These are phyloP conservation scores for Alloscopus bannaensis DNA, from an alignment of 2,888 invertebrate species.

Conservation along the genomic window DNA sequence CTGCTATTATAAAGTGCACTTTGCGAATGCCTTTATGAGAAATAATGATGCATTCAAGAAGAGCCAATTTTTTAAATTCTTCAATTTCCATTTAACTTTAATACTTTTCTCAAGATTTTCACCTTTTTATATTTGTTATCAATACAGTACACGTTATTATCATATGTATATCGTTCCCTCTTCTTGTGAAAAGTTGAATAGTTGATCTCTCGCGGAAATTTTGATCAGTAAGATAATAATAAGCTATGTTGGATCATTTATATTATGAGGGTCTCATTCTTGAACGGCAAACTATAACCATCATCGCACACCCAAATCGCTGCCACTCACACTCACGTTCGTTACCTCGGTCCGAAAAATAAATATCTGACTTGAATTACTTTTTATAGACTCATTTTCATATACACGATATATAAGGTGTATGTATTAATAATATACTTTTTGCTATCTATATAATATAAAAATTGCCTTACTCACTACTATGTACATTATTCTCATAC, in stretches of 20 bases:
- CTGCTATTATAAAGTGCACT: no score
- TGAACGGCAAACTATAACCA: no score
- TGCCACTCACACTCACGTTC: constrained; percentile 25
- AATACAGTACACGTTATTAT: constrained; percentile 36
- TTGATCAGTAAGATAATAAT: constrained; percentile 15
- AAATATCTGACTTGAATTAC: constrained; percentile 54
- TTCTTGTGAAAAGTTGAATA: neutral
- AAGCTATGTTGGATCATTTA: constrained; percentile 4
- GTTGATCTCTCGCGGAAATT: constrained; percentile 4
- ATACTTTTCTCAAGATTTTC: constrained; percentile 25
- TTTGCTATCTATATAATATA: neutral
- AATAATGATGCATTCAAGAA: no score
- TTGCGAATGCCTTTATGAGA: no score
- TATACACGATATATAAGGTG: neutral
- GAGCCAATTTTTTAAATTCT: constrained; percentile 36
- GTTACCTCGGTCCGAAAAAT: constrained; percentile 46
- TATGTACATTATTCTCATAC: constrained; percentile 65
- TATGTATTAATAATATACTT: neutral
- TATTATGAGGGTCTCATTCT: constrained; percentile 1
- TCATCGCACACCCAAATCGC: constrained; percentile 17
- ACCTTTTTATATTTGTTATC: constrained; percentile 30
- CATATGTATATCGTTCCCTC: constrained; percentile 22
- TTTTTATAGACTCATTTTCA: neutral
- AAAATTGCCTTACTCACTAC: constrained; percentile 45
- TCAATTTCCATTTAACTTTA: constrained; percentile 50